Evolutionary conservation across 1,140 invertebrate genomes (phyloP).

Genomic region (Heterodera schachtii): DNA sequence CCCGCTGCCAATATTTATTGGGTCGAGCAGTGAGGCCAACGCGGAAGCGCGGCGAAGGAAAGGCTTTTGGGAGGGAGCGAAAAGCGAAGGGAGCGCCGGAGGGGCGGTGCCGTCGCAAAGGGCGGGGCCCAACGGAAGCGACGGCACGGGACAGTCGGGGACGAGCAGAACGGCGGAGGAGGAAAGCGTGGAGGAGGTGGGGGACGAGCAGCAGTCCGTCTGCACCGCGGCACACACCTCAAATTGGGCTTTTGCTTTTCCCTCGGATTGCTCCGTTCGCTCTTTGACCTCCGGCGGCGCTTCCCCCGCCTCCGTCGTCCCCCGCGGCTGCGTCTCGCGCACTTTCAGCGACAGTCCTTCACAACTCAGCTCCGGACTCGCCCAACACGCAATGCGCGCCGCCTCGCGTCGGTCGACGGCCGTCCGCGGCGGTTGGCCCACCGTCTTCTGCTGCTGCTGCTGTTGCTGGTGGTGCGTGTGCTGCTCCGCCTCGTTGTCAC

Average conservation of each 20-base stretch:
- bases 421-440: not conserved
- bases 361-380: constrained; percentile 40
- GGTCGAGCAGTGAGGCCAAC: constrained; percentile 25
- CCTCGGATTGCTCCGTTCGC: too few species aligned
- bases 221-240: not conserved
- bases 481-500: constrained; percentile 21
- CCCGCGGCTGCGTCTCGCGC: not conserved
- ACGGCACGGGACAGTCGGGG: not conserved
- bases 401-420: constrained; percentile 42
- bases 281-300: too few species aligned
- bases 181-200: not conserved
- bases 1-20: constrained; percentile 14
- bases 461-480: not conserved
- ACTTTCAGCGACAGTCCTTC: constrained; percentile 27
- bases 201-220: constrained; percentile 13
- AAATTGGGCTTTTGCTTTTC: not conserved
- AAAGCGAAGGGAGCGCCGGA: not conserved
- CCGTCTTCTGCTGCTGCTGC: not conserved
- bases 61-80: not conserved
- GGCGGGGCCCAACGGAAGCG: not conserved
- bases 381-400: constrained; percentile 59
- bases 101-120: not conserved
- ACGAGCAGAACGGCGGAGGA: constrained; percentile 7
- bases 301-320: not conserved
- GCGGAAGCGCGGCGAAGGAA: constrained; percentile 13